A percentile compares a stretch with the other conserved stretches of the same genome.
These are phyloP conservation scores for Litoditis marina DNA, from an alignment of 2,888 invertebrate genomes.

Conservation along the genomic window DNA sequence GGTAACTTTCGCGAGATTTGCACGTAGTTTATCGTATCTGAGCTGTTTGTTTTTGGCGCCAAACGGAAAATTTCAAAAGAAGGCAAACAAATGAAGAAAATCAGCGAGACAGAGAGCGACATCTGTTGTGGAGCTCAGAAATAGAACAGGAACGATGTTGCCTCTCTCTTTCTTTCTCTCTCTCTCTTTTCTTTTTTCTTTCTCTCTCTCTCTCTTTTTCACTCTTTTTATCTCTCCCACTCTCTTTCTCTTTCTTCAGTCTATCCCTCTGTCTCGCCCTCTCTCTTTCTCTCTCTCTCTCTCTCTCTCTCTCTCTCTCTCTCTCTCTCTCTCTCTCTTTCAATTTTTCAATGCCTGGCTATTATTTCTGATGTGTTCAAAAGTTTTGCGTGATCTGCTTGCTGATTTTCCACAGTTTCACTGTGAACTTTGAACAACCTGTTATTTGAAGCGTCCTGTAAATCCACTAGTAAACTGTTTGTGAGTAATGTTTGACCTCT, in stretches of 20 bases:
- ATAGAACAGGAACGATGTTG: too few species aligned
- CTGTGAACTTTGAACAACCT: background rate
- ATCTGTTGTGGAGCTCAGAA: too few species aligned
- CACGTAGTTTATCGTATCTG: too few species aligned
- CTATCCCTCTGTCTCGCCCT: background rate
- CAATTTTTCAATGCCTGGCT: background rate
- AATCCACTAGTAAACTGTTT: too few species aligned
- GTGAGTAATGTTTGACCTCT: too few species aligned
- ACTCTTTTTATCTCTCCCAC: background rate
- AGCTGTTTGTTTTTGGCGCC: too few species aligned
- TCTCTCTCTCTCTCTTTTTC: slow-evolving; percentile 1
- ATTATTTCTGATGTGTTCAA: background rate
- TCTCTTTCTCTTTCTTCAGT: background rate
- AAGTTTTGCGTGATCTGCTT: too few species aligned
- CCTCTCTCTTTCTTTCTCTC: background rate
- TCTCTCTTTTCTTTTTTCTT: background rate
- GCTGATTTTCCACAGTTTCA: background rate
- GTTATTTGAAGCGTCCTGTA: slow-evolving; percentile 4
- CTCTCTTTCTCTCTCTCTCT: background rate
- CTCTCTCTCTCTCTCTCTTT: background rate
- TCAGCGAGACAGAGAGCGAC: too few species aligned
- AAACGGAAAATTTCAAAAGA: too few species aligned
- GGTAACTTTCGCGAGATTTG: too few species aligned
- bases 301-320: slow-evolving; percentile 8
- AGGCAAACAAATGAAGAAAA: too few species aligned